Percentiles rank a stretch among this genome's conserved stretches.
phyloP scores from a whole-genome alignment of 2,113 vertebrate genomes.

The Syrmaticus mikado region DNA sequence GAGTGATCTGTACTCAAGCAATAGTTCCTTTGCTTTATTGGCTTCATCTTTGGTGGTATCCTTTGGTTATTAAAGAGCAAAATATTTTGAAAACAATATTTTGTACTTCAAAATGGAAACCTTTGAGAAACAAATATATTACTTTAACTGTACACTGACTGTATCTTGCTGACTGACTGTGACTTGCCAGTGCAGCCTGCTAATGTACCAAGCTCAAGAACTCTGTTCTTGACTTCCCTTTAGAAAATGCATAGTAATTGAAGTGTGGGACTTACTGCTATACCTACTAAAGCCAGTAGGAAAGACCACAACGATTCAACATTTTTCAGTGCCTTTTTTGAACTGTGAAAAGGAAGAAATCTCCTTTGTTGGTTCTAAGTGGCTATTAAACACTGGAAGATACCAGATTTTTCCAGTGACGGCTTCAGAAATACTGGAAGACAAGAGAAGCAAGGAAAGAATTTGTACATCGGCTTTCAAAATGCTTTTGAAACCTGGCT shows the following conservation, averaged over 20 bases:
- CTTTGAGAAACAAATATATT: not conserved
- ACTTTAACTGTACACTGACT: not conserved
- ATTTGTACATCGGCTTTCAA: not conserved
- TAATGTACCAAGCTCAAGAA: not conserved
- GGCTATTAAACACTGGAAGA: not conserved
- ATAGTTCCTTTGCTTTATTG: not conserved
- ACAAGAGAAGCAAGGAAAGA: not conserved
- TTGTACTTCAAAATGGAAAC: not conserved
- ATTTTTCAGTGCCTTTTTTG: not conserved
- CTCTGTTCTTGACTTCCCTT: not conserved
- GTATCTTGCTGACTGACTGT: not conserved
- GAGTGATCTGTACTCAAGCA: not conserved
- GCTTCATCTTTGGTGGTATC: not conserved
- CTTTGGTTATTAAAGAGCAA: not conserved
- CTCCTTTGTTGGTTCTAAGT: not conserved
- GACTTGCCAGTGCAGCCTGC: not conserved
- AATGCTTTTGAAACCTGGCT: conserved; percentile 13
- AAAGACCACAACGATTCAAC: not conserved
- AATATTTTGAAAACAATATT: not conserved
- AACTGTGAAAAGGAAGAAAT: not conserved
- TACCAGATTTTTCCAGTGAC: not conserved
- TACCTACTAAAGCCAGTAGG: not conserved
- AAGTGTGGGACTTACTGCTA: not conserved
- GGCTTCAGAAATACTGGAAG: not conserved
- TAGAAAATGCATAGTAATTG: not conserved